Conservation (phyloP, 2,797 vertebrate genomes). For the Okamejei kenojei region DNA sequence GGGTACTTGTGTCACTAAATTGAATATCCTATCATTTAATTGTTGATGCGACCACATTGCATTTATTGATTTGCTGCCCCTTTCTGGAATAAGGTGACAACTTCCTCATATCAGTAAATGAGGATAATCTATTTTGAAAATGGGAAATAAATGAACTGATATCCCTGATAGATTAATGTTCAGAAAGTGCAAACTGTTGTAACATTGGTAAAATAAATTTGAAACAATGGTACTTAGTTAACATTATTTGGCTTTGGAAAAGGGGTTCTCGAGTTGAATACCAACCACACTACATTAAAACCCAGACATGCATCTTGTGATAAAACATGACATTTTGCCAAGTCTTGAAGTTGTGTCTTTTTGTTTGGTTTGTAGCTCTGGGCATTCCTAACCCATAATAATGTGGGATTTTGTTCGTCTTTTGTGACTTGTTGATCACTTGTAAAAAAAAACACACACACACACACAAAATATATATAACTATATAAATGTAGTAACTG, state of each 20-base stretch:
- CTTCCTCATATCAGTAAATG: background rate
- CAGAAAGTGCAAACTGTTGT: background rate
- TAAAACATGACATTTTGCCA: background rate
- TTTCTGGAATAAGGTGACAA: background rate
- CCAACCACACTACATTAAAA: background rate
- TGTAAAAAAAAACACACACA: too few relatives aligned
- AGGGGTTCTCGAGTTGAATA: background rate
- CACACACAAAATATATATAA: too few relatives aligned
- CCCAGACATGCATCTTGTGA: background rate
- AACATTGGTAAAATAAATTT: background rate
- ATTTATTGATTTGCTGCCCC: background rate
- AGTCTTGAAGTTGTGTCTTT: background rate
- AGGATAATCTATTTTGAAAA: background rate
- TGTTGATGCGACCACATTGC: background rate
- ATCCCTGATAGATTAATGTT: background rate
- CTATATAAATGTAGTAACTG: too few relatives aligned
- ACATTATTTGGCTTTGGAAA: background rate
- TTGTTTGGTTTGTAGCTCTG: background rate
- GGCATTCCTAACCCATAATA: background rate
- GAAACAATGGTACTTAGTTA: background rate
- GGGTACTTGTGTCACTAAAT: background rate
- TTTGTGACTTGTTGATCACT: background rate
- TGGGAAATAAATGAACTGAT: background rate
- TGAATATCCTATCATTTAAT: background rate
- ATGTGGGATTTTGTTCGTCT: background rate